phyloP scores from a whole-genome alignment of 2,797 vertebrate species.

The Pygocentrus nattereri region DNA sequence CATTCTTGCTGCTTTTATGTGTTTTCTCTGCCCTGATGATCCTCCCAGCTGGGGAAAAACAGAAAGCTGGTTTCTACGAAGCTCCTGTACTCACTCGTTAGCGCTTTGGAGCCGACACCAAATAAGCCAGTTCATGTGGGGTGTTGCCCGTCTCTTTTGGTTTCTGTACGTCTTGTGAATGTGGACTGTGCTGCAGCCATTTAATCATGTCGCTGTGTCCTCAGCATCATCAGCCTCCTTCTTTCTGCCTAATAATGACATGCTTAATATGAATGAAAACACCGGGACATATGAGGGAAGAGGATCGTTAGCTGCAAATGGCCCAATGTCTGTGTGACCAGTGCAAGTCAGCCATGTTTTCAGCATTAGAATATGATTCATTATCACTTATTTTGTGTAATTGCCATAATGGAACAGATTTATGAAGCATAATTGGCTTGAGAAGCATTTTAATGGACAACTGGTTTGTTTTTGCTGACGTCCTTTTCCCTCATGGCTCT shows the following conservation, averaged over 20 bases:
- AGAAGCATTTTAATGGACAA: constrained; percentile 20
- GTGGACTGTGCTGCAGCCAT: not conserved
- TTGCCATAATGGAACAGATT: constrained; percentile 34
- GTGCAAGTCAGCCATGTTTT: not conserved
- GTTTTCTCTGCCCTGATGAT: not conserved
- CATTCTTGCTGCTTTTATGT: not conserved
- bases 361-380: not conserved
- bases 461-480: constrained; percentile 28
- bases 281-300: not conserved
- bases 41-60: not conserved
- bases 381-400: constrained; percentile 31
- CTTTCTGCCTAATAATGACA: constrained; percentile 6
- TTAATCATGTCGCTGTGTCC: not conserved
- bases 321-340: not conserved
- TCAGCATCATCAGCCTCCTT: not conserved
- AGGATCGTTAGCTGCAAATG: not conserved
- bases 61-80: not conserved
- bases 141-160: not conserved
- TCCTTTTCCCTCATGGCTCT: not conserved
- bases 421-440: constrained; percentile 20
- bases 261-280: not conserved
- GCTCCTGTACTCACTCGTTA: not conserved
- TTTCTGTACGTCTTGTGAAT: not conserved
- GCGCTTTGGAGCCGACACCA: not conserved
- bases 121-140: not conserved